Evolutionary conservation across 2,113 vertebrate genomes (phyloP), one percentile per base, ranked within the genome.

Genomic region (Hystrix cristata): DNA sequence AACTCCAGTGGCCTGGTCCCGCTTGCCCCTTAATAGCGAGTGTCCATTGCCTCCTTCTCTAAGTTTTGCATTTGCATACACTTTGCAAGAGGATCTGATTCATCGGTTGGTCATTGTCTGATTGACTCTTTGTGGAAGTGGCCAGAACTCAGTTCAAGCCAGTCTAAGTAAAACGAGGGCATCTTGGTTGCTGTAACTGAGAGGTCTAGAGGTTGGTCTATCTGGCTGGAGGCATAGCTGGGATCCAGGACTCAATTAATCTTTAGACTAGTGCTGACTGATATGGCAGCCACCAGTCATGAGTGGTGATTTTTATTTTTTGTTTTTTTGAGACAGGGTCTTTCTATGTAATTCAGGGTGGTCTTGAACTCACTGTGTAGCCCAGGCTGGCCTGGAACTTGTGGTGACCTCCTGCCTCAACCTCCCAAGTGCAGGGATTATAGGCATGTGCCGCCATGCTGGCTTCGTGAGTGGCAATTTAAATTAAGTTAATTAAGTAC

Each of bases 81-180:
- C n/a, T 57, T 10, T 71, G 46, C 48, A 43, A 78, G 27, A 82
- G 53, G 29, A 38, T 34, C 16, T 0, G 0, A 14, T 23, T 3
- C 19, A 53, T 74, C 43, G 48, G 34, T 18, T 48, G 64, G 29
- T 65, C 34, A 25, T 78, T 19, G 9, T 74, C 59, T 53, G 23
- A 46, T 29, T 18, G 15, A 72, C 31, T 76, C 79, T 91, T 25
- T 34, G 53, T 62, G 80, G 38, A 83, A 18, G 48, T 83, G 55
- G 19, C 80, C 87, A 96, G 87, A 86, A 81, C 23, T 43, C n/a
- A 62, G 59, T 51, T 86, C 64, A 92, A 81, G 82, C 25, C 38
- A 74, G 85, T 31, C 10, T 48, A 11, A 3, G 0, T 34, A 53
- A 57, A 92, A 65, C 79, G 21, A 46, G 46, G 29, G 8, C 65